Evolutionary conservation across 2,113 vertebrate species (phyloP).

Genomic region (Vulpes ferrilata): DNA sequence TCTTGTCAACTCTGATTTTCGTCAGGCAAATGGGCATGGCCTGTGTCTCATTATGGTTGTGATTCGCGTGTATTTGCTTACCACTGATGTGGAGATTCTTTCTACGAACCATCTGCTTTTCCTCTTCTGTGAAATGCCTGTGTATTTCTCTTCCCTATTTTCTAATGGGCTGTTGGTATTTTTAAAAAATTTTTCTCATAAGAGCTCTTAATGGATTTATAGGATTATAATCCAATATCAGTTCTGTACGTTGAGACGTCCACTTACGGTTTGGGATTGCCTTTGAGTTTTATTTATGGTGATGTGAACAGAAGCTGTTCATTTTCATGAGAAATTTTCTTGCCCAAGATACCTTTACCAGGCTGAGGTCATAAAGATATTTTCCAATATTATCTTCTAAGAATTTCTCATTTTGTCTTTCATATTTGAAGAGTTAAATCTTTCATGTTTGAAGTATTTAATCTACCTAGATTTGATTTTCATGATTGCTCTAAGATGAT

Average conservation of each 20-base stretch:
- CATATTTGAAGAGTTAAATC: not conserved
- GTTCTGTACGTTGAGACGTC: not conserved
- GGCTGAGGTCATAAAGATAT: not conserved
- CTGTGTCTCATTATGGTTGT: not conserved
- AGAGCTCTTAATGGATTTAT: not conserved
- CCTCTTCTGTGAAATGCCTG: not conserved
- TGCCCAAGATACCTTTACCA: not conserved
- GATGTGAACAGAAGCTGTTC: not conserved
- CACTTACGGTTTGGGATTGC: not conserved
- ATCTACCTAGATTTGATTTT: not conserved
- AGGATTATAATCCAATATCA: not conserved
- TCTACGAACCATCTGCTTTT: not conserved
- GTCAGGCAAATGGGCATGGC: fast-evolving
- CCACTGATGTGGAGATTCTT: not conserved
- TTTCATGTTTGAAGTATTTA: not conserved
- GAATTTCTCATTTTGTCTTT: not conserved
- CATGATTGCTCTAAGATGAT: not conserved
- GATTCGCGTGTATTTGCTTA: not conserved
- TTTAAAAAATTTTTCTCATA: not conserved
- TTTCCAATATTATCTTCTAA: not conserved
- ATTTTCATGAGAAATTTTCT: not conserved
- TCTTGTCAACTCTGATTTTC: not conserved
- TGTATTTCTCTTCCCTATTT: not conserved
- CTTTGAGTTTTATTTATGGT: conserved; percentile 29
- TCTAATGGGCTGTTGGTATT: not conserved